Evolutionary conservation across 2,888 invertebrate species (phyloP).

Genomic region (Drepanosiphum platanoidis): DNA sequence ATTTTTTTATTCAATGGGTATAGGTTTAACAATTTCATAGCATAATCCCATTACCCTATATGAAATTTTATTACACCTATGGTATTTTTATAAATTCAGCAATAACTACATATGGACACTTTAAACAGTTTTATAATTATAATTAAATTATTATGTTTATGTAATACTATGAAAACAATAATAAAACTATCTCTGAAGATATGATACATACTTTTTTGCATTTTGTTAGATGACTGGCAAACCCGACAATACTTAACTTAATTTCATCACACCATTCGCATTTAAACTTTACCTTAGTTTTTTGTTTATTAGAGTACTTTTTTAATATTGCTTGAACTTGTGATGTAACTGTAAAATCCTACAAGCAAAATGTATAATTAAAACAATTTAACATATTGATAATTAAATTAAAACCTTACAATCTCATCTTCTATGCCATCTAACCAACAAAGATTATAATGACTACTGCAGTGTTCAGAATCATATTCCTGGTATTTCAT

Average conservation of each 20-base stretch:
- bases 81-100: too few relatives aligned
- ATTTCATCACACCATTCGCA: constrained; percentile 25
- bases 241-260: not conserved
- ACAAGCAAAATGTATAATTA: not conserved
- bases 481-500: constrained; percentile 59
- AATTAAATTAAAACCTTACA: constrained; percentile 27
- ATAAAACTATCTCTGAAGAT: not conserved
- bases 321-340: constrained; percentile 26
- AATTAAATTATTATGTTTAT: too few relatives aligned
- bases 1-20: too few relatives aligned
- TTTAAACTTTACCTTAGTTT: constrained; percentile 5
- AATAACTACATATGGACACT: too few relatives aligned
- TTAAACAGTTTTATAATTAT: too few relatives aligned
- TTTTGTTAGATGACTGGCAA: constrained; percentile 13
- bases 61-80: too few relatives aligned
- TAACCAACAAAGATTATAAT: constrained; percentile 62
- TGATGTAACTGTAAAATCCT: constrained; percentile 23
- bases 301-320: not conserved
- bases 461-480: constrained; percentile 44
- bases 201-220: constrained; percentile 5
- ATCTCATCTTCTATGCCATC: constrained; percentile 55
- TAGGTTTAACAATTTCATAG: too few relatives aligned
- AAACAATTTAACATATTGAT: not conserved
- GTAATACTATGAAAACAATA: too few relatives aligned
- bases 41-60: too few relatives aligned